phyloP scores from a whole-genome alignment of 2,113 vertebrate species.

The Sphaerodactylus townsendi region DNA sequence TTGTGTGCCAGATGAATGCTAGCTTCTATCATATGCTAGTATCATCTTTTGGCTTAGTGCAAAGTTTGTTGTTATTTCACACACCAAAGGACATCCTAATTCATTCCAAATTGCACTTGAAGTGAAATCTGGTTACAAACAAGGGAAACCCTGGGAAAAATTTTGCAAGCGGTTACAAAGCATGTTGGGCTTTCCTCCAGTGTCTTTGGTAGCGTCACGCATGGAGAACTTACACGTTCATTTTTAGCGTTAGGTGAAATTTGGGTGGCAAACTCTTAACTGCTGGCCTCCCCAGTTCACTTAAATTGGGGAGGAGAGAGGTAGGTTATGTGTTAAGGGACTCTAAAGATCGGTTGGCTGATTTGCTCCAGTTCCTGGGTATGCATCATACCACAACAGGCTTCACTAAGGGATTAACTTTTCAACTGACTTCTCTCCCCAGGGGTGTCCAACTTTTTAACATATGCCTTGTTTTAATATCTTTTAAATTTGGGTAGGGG shows the following conservation, averaged over 20 bases:
- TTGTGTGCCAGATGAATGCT: not conserved
- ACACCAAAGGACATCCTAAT: not conserved
- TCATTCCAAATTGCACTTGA: not conserved
- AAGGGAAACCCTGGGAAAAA: not conserved
- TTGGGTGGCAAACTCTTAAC: not conserved
- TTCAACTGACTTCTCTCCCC: no score
- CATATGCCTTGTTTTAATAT: no score
- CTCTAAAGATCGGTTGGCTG: no score
- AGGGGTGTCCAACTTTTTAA: no score
- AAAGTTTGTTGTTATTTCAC: not conserved
- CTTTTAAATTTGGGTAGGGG: no score
- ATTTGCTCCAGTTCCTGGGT: no score
- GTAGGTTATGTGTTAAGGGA: not conserved
- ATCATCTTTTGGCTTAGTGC: not conserved
- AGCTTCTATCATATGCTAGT: no score
- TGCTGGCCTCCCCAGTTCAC: not conserved
- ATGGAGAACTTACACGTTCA: not conserved
- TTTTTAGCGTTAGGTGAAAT: not conserved
- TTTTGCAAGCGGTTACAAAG: not conserved
- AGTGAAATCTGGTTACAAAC: not conserved
- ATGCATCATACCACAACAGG: no score
- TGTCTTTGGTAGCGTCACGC: not conserved
- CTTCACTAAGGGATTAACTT: no score
- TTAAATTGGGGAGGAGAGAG: not conserved
- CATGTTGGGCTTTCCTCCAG: not conserved